Evolutionary conservation across 2,113 vertebrate species (phyloP).

Genomic region (Ariopsis seemanni): DNA sequence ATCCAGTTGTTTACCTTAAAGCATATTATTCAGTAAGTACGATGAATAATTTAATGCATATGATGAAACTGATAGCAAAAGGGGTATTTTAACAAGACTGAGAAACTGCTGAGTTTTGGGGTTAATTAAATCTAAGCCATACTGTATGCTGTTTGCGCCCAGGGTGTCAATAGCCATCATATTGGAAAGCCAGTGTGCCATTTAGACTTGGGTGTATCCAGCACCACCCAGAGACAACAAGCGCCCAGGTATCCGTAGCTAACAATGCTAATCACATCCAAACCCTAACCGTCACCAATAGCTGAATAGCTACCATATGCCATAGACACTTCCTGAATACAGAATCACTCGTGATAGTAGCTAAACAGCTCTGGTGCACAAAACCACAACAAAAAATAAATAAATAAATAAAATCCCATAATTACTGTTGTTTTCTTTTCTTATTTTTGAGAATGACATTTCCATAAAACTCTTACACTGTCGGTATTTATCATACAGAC

Average conservation of each 20-base stretch:
- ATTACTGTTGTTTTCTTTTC: background rate
- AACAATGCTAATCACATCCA: too few relatives aligned
- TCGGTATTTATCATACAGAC: background rate
- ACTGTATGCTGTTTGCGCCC: too few relatives aligned
- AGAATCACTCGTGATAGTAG: background rate
- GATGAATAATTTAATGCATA: background rate
- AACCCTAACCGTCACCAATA: too few relatives aligned
- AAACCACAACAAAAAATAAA: background rate
- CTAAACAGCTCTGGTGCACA: background rate
- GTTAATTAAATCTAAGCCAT: background rate
- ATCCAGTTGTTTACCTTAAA: background rate
- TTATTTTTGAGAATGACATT: background rate
- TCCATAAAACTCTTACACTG: background rate
- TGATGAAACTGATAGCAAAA: background rate
- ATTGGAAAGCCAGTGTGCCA: too few relatives aligned
- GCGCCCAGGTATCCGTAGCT: too few relatives aligned
- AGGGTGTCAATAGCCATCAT: too few relatives aligned
- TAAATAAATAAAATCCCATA: background rate
- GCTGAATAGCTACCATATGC: too few relatives aligned
- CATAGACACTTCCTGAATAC: too few relatives aligned
- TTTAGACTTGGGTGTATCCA: too few relatives aligned
- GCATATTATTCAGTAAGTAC: background rate
- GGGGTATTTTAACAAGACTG: background rate
- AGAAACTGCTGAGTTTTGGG: background rate
- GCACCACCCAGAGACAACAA: too few relatives aligned